phyloP scores from a whole-genome alignment of 2,888 invertebrate genomes.

The Lepidocyrtinus sp. region DNA sequence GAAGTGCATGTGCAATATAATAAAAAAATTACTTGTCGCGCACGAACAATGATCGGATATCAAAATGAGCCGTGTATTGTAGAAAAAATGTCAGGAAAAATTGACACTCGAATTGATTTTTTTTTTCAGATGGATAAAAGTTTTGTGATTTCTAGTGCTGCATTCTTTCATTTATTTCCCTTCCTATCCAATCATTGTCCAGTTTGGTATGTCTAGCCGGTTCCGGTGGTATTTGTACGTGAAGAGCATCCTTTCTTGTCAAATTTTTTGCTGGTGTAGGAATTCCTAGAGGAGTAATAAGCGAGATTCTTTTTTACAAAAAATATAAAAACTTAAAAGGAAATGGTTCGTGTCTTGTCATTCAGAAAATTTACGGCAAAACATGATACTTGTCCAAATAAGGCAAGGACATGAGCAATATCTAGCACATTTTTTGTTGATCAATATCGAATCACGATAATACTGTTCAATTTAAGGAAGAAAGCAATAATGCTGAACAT shows the following conservation, averaged over 20 bases:
- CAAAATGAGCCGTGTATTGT: too few relatives aligned
- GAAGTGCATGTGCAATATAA: too few relatives aligned
- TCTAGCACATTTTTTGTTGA: neutral
- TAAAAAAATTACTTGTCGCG: neutral
- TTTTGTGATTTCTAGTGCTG: too few relatives aligned
- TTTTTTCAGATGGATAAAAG: too few relatives aligned
- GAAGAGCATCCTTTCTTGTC: neutral
- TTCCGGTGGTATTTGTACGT: neutral
- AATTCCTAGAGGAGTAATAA: neutral
- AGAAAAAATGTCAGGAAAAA: too few relatives aligned
- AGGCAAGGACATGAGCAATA: neutral
- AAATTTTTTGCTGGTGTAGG: neutral
- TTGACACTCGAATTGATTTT: too few relatives aligned
- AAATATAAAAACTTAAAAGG: neutral
- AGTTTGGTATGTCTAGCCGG: neutral
- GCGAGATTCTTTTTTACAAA: neutral
- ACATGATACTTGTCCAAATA: neutral
- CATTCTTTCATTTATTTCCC: too few relatives aligned
- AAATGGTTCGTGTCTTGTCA: neutral
- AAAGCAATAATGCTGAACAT: neutral
- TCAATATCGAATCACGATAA: neutral
- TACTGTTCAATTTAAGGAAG: too few relatives aligned
- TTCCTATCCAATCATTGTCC: neutral
- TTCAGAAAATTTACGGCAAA: neutral
- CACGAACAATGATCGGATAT: neutral